phyloP scores from a whole-genome alignment of 2,888 invertebrate genomes.

The Dioctria rufipes region DNA sequence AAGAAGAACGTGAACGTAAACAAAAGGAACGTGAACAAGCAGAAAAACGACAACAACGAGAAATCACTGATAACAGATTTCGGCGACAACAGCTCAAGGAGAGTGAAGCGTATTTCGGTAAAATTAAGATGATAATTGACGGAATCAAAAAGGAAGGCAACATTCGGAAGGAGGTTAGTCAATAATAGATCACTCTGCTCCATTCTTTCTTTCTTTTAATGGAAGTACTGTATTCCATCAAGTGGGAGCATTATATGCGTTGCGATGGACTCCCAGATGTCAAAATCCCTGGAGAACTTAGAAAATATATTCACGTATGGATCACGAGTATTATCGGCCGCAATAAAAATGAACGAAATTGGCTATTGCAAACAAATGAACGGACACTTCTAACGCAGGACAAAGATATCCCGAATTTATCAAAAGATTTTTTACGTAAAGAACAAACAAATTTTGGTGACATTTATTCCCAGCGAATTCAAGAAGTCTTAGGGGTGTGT shows the following conservation, averaged over 20 bases:
- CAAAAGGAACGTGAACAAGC: constrained; percentile 70
- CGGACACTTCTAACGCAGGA: constrained; percentile 70
- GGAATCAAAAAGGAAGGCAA: constrained; percentile 65
- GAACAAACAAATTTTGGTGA: constrained; percentile 69
- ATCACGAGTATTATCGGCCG: constrained; percentile 64
- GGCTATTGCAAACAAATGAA: constrained; percentile 69
- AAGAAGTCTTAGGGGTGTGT: constrained; percentile 69
- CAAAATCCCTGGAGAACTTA: constrained; percentile 69
- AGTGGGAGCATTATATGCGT: constrained; percentile 71
- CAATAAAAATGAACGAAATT: constrained; percentile 67
- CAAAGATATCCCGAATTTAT: constrained; percentile 65
- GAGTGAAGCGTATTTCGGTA: constrained; percentile 68
- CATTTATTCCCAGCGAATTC: constrained; percentile 67
- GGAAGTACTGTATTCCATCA: no score
- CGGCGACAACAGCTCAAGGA: constrained; percentile 68
- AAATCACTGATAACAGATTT: constrained; percentile 69
- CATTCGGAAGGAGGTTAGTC: constrained; percentile 63
- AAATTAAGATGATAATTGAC: constrained; percentile 65
- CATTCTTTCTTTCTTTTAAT: no score
- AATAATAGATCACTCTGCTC: background rate
- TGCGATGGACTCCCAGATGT: constrained; percentile 70
- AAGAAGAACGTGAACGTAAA: constrained; percentile 69
- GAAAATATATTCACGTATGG: constrained; percentile 71
- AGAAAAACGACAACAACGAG: constrained; percentile 67
- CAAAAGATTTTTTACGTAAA: constrained; percentile 65